Evolutionary conservation across 2,888 invertebrate genomes (phyloP).

Genomic region (Prosopocoilus inquinatus): DNA sequence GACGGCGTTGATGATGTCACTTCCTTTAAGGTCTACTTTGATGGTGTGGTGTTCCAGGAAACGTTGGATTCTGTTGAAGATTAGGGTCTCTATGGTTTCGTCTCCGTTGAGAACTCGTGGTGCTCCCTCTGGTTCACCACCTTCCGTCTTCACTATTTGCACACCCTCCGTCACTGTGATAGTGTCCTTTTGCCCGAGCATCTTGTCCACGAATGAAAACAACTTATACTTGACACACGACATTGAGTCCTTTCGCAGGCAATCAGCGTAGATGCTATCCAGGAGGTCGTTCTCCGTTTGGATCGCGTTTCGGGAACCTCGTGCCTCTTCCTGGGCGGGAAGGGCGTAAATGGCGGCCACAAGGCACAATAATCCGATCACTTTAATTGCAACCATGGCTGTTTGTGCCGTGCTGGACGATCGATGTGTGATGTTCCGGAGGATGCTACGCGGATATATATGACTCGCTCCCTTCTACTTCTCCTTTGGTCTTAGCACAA

Average conservation of each 20-base stretch:
- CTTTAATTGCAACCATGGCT: constrained; percentile 35
- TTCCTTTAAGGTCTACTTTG: constrained; percentile 81
- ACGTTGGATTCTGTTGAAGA: constrained; percentile 67
- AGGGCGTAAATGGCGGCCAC: constrained; percentile 60
- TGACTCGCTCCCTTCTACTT: constrained; percentile 46
- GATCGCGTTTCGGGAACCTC: constrained; percentile 57
- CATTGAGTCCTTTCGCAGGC: constrained; percentile 78
- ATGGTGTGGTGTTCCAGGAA: constrained; percentile 80
- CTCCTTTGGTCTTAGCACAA: constrained; percentile 43
- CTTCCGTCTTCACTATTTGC: constrained; percentile 73
- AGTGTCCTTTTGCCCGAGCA: constrained; percentile 76
- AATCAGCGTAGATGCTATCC: constrained; percentile 74
- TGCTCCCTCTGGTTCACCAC: constrained; percentile 69
- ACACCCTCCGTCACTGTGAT: constrained; percentile 80
- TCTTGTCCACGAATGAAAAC: constrained; percentile 83
- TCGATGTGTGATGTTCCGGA: constrained; percentile 45
- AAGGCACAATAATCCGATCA: constrained; percentile 55
- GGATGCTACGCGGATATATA: constrained; percentile 48
- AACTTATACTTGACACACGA: constrained; percentile 85
- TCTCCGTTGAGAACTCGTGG: constrained; percentile 70
- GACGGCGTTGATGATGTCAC: constrained; percentile 78
- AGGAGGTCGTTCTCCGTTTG: constrained; percentile 76
- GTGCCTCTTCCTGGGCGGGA: constrained; percentile 66
- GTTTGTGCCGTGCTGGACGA: constrained; percentile 33
- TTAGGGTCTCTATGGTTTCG: constrained; percentile 62